These are phyloP conservation scores for Morone saxatilis DNA, from an alignment of 2,113 vertebrate species.

Conservation along the genomic window DNA sequence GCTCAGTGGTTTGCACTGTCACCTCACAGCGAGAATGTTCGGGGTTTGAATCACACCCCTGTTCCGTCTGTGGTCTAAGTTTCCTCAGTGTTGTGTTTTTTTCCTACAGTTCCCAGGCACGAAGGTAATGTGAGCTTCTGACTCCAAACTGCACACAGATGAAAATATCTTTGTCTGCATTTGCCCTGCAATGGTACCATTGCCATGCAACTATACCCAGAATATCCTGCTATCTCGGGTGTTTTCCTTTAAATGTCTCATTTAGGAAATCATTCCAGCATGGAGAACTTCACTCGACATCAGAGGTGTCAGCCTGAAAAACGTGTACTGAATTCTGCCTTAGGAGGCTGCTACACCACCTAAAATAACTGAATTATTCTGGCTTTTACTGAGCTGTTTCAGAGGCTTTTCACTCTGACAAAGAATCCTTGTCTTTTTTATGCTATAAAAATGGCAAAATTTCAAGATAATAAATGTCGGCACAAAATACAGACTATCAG, in stretches of 20 bases:
- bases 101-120: not conserved
- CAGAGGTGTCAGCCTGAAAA: not conserved
- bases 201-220: not conserved
- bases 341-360: not conserved
- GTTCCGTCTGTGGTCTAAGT: not conserved
- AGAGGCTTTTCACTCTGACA: constrained; percentile 18
- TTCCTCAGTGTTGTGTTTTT: not conserved
- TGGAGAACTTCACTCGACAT: constrained; percentile 1
- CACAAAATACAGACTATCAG: constrained; percentile 20
- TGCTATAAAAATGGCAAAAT: not conserved
- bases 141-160: not conserved
- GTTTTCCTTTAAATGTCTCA: constrained; percentile 6
- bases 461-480: constrained; percentile 41
- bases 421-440: constrained; percentile 20
- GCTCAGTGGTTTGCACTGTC: not conserved
- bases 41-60: not conserved
- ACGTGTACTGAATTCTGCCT: not conserved
- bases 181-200: not conserved
- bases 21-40: not conserved
- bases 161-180: not conserved
- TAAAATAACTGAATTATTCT: constrained; percentile 21
- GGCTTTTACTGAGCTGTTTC: not conserved
- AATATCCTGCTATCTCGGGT: not conserved
- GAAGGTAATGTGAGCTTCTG: not conserved
- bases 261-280: not conserved